These are phyloP conservation scores for Argyrosomus regius DNA, from an alignment of 2,797 vertebrate genomes.

Conservation along the genomic window DNA sequence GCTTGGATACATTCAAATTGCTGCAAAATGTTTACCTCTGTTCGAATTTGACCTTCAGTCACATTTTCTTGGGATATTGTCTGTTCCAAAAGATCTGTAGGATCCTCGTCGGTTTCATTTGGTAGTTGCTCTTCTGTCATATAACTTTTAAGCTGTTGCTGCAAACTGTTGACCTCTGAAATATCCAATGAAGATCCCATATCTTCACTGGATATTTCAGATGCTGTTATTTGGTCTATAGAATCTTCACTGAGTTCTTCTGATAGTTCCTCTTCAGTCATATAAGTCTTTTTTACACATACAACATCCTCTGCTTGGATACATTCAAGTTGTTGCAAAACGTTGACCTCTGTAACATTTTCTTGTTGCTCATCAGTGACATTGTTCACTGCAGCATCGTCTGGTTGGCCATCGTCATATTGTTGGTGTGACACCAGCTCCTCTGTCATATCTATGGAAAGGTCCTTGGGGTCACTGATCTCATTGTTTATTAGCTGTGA, in stretches of 20 bases:
- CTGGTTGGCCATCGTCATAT: conserved; percentile 17
- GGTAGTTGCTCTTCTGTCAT: conserved; percentile 22
- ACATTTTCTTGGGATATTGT: conserved; percentile 15
- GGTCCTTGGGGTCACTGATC: neutral
- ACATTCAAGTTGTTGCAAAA: conserved; percentile 12
- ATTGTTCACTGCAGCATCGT: conserved; percentile 30
- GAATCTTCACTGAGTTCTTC: conserved; percentile 17
- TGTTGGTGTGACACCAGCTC: conserved; percentile 30
- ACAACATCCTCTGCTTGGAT: conserved; percentile 30
- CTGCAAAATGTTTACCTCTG: conserved; percentile 10
- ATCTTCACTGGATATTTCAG: neutral
- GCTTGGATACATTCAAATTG: conserved; percentile 21
- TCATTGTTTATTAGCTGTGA: conserved; percentile 26
- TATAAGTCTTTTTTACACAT: conserved; percentile 22
- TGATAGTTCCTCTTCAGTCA: conserved; percentile 23
- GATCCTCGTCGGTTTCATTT: conserved; percentile 22
- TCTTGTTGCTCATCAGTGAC: conserved; percentile 36
- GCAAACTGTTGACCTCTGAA: neutral
- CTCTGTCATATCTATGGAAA: conserved; percentile 13
- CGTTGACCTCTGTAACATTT: conserved; percentile 13
- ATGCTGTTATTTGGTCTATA: neutral
- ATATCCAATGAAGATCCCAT: too few relatives aligned
- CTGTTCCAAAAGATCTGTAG: conserved; percentile 4
- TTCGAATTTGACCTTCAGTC: conserved; percentile 19
- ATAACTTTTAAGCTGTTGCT: conserved; percentile 9